Evolutionary conservation across 2,797 vertebrate species (phyloP).

Genomic region (Enteromius radiatus): DNA sequence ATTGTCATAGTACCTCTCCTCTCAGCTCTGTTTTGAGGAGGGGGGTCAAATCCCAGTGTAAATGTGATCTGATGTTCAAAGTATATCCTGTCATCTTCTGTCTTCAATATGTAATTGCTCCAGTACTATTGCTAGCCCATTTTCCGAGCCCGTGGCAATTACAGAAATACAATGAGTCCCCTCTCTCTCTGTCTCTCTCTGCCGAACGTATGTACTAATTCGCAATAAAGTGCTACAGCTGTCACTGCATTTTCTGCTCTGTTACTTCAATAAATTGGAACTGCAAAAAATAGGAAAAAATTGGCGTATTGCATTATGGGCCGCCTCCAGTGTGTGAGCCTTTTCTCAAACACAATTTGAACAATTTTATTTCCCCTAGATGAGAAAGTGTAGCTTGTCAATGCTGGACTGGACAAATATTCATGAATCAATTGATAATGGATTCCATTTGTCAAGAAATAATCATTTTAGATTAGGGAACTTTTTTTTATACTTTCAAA

Average conservation of each 20-base stretch:
- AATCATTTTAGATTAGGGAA: slow-evolving; percentile 67
- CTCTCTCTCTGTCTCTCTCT: slow-evolving; percentile 55
- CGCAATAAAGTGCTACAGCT: slow-evolving; percentile 99
- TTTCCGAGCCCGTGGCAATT: slow-evolving; percentile 92
- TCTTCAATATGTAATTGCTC: slow-evolving; percentile 91
- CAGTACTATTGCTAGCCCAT: slow-evolving; percentile 87
- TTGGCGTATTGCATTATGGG: slow-evolving; percentile 91
- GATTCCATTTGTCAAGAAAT: slow-evolving; percentile 75
- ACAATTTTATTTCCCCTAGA: slow-evolving; percentile 81
- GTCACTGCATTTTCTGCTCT: slow-evolving; percentile 99
- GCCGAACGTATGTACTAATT: slow-evolving; percentile 99
- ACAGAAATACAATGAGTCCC: slow-evolving; percentile 95
- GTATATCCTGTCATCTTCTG: slow-evolving; percentile 88
- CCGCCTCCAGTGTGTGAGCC: slow-evolving; percentile 65
- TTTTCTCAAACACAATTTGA: slow-evolving; percentile 90
- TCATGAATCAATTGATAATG: slow-evolving; percentile 83
- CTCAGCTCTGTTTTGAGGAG: slow-evolving; percentile 36
- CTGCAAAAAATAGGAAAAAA: slow-evolving; percentile 76
- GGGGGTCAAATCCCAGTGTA: slow-evolving; percentile 73
- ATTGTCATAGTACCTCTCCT: slow-evolving; percentile 37
- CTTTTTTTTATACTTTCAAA: slow-evolving; percentile 59
- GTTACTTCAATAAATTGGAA: slow-evolving; percentile 99
- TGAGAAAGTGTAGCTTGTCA: slow-evolving; percentile 86
- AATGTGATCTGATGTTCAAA: slow-evolving; percentile 84
- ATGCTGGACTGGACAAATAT: slow-evolving; percentile 88